These are phyloP conservation scores for Eremophila alpestris DNA, from an alignment of 2,797 vertebrate species.

Conservation along the genomic window DNA sequence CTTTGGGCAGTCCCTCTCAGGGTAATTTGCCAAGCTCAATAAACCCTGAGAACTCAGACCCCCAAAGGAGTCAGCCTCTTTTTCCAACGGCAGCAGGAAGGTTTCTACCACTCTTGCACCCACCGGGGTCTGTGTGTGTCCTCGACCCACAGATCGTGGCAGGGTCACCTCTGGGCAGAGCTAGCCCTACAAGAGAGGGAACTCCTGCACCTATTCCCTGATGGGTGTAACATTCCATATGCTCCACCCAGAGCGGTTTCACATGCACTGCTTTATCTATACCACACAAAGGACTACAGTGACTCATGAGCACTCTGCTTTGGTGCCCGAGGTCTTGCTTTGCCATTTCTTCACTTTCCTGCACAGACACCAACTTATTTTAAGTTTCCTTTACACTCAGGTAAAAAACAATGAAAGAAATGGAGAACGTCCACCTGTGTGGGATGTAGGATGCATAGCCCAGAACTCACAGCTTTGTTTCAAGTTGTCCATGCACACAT, in stretches of 20 bases:
- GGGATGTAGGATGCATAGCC: not conserved
- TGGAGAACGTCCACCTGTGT: not conserved
- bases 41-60: no score
- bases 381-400: not conserved
- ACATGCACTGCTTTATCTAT: not conserved
- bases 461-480: not conserved
- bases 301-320: not conserved
- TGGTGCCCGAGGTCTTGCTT: not conserved
- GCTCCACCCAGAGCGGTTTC: not conserved
- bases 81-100: no score
- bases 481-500: accelerated
- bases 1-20: no score
- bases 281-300: not conserved
- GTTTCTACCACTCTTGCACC: no score
- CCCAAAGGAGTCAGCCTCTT: no score
- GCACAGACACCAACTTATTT: not conserved
- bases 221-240: not conserved
- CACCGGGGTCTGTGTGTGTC: no score
- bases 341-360: not conserved
- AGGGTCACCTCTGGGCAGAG: no score
- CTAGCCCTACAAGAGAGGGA: no score
- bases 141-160: no score
- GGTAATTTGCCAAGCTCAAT: no score
- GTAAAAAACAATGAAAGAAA: not conserved
- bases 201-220: no score